Percentiles rank a stretch among this genome's conserved stretches.
Evolutionary conservation across 1,140 invertebrate genomes (phyloP).

Genomic region (Drosophila bocki): DNA sequence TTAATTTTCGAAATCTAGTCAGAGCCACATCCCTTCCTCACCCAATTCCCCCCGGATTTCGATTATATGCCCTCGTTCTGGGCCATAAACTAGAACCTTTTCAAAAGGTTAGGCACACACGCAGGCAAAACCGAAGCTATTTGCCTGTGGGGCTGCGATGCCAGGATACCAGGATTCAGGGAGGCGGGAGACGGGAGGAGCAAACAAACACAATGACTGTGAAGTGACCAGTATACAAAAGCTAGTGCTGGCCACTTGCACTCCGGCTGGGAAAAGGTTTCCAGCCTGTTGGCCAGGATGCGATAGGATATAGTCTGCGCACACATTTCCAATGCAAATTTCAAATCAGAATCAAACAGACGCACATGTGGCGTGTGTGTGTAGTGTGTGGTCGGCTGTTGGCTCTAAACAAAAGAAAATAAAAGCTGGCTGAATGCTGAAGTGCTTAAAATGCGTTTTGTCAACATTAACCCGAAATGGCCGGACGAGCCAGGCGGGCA

Average conservation of each 20-base stretch:
- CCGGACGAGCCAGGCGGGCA: conserved; percentile 14
- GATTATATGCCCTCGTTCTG: conserved; percentile 39
- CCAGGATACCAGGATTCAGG: neutral
- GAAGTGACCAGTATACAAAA: conserved; percentile 36
- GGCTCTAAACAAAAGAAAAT: conserved; percentile 73
- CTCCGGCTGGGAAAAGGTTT: conserved; percentile 41
- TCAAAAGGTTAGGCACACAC: conserved; percentile 45
- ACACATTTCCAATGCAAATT: conserved; percentile 69
- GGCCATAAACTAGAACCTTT: conserved; percentile 43
- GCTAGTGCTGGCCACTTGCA: conserved; percentile 38
- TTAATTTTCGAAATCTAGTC: conserved; percentile 22
- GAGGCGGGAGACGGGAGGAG: neutral
- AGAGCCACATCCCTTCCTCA: neutral
- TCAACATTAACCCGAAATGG: conserved; percentile 73
- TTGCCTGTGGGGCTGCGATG: conserved; percentile 7
- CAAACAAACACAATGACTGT: conserved; percentile 30
- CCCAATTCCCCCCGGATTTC: conserved; percentile 16
- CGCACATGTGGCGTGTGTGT: conserved; percentile 28
- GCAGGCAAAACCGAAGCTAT: conserved; percentile 31
- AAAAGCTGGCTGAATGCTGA: conserved; percentile 53
- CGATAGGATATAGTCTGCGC: conserved; percentile 30
- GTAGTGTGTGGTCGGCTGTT: conserved; percentile 27
- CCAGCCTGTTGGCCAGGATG: conserved; percentile 29
- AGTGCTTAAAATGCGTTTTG: conserved; percentile 83
- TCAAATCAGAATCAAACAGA: conserved; percentile 60